phyloP scores from a whole-genome alignment of 2,888 invertebrate genomes.

The Andrena flavipes region DNA sequence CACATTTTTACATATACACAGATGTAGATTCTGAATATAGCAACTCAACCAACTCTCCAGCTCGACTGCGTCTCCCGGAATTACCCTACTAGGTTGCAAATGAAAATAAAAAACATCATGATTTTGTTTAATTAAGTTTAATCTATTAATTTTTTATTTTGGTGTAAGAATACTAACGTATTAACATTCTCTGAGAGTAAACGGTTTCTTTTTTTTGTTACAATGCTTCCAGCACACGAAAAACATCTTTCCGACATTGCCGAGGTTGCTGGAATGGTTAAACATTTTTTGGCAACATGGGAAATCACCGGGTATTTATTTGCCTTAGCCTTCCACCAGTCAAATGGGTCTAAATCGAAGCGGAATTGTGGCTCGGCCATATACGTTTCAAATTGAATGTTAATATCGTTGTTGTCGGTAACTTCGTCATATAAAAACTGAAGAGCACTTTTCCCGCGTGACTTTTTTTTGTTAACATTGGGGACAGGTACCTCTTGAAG shows the following conservation, averaged over 20 bases:
- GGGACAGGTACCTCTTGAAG: background rate
- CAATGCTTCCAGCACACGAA: no score
- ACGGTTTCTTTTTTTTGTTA: no score
- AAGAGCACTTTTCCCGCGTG: background rate
- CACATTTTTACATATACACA: no score
- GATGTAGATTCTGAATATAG: no score
- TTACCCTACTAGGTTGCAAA: no score
- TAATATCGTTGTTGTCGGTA: background rate
- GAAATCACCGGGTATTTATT: background rate
- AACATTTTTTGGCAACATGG: background rate
- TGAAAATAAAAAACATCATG: no score
- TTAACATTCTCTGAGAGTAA: background rate
- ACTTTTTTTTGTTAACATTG: background rate
- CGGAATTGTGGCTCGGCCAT: conserved; percentile 12
- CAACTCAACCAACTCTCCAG: no score
- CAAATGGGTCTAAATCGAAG: conserved; percentile 8
- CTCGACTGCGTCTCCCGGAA: no score
- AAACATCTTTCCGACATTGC: no score
- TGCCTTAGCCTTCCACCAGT: no score
- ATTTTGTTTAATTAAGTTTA: no score
- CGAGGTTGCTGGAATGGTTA: no score
- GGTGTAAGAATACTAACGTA: background rate
- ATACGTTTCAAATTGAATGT: conserved; percentile 4
- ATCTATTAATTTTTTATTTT: background rate
- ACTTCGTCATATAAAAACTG: background rate